phyloP scores from a whole-genome alignment of 1,140 invertebrate genomes.

The Danaus melanippus region DNA sequence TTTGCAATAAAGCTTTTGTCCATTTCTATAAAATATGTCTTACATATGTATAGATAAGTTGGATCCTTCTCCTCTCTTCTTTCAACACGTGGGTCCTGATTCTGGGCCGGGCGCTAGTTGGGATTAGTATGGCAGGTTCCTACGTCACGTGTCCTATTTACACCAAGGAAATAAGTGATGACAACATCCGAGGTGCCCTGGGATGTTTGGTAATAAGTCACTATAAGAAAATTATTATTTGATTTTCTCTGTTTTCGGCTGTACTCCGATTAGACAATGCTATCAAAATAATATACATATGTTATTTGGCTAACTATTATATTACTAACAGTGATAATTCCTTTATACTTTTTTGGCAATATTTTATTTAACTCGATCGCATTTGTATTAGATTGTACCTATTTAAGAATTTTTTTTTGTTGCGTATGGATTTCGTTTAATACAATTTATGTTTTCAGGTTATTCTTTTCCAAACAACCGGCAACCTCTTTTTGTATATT shows the following conservation, averaged over 20 bases:
- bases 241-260: too few relatives aligned
- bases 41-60: slow-evolving; percentile 11
- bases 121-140: slow-evolving; percentile 36
- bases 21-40: neutral
- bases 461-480: slow-evolving; percentile 36
- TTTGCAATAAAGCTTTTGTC: neutral
- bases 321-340: too few relatives aligned
- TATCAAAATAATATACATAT: too few relatives aligned
- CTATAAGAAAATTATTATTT: too few relatives aligned
- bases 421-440: too few relatives aligned
- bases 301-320: too few relatives aligned
- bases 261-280: too few relatives aligned
- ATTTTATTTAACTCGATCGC: too few relatives aligned
- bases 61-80: slow-evolving; percentile 15
- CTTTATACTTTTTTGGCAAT: too few relatives aligned
- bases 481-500: slow-evolving; percentile 53
- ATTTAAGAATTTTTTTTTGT: too few relatives aligned
- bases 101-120: slow-evolving; percentile 13
- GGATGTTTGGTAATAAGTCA: slow-evolving; percentile 26
- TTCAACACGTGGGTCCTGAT: slow-evolving; percentile 19
- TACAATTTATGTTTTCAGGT: slow-evolving; percentile 13
- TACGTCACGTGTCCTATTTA: slow-evolving; percentile 48
- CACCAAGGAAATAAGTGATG: slow-evolving; percentile 45
- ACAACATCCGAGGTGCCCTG: slow-evolving; percentile 35
- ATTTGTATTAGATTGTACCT: too few relatives aligned